These are phyloP conservation scores for Monoplex corrugatus DNA, from an alignment of 2,888 invertebrate genomes.

Conservation along the genomic window DNA sequence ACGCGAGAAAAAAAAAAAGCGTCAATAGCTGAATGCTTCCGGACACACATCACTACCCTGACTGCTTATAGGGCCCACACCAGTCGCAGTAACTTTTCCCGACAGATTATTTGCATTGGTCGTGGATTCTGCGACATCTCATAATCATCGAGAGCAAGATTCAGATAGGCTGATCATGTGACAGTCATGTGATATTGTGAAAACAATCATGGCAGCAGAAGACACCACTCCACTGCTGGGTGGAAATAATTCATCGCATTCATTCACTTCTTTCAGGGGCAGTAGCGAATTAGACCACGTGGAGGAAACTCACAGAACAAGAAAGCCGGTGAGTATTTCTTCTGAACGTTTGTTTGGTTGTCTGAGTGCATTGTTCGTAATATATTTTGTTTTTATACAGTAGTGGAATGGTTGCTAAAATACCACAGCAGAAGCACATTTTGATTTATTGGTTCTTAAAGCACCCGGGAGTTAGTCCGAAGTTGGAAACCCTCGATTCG, in stretches of 20 bases:
- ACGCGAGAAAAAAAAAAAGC: background rate
- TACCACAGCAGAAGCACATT: no score
- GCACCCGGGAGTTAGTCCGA: no score
- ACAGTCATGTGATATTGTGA: background rate
- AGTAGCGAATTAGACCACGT: constrained; percentile 35
- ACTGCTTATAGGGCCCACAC: no score
- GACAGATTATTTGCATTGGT: no score
- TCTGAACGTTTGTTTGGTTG: no score
- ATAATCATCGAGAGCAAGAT: background rate
- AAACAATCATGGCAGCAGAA: background rate
- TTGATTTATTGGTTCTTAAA: no score
- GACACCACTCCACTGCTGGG: constrained; percentile 23
- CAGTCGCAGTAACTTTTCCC: no score
- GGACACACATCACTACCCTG: no score
- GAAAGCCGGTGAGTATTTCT: constrained; percentile 44
- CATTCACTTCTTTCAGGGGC: background rate
- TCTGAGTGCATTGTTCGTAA: background rate
- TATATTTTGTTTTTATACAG: background rate
- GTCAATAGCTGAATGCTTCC: background rate
- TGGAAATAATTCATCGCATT: background rate
- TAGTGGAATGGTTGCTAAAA: background rate
- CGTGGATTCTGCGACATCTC: background rate
- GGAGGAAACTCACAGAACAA: constrained; percentile 15
- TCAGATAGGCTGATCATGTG: background rate
- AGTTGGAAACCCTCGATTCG: no score